These are phyloP conservation scores for Minunthozetes semirufus DNA, from an alignment of 2,888 invertebrate species.

Conservation along the genomic window DNA sequence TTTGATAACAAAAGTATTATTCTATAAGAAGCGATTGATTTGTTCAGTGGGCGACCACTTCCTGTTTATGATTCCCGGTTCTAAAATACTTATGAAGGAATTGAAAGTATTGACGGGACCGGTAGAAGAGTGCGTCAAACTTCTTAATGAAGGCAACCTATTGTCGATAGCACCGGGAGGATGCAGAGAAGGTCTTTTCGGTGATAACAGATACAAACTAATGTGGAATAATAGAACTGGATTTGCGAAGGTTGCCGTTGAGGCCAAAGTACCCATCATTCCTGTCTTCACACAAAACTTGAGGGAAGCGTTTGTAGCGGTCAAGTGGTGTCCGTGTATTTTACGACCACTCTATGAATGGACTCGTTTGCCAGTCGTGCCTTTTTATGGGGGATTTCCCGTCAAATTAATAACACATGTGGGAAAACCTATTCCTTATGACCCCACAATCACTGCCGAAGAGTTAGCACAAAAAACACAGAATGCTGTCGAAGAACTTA, in stretches of 20 bases:
- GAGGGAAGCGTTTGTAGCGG: constrained; percentile 83
- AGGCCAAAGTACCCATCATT: constrained; percentile 92
- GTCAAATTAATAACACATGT: constrained; percentile 85
- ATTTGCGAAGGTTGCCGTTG: constrained; percentile 91
- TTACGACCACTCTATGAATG: constrained; percentile 74
- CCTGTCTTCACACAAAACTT: constrained; percentile 95
- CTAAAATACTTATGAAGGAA: constrained; percentile 64
- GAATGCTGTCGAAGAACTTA: constrained; percentile 65
- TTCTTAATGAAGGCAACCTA: constrained; percentile 74
- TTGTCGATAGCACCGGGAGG: constrained; percentile 85
- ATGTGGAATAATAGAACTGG: constrained; percentile 90
- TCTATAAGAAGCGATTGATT: constrained; percentile 66
- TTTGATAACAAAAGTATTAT: constrained; percentile 69
- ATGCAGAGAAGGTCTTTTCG: constrained; percentile 67
- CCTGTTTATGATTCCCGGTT: constrained; percentile 82
- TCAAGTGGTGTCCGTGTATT: constrained; percentile 54
- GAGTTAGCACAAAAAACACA: constrained; percentile 71
- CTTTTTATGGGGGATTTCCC: constrained; percentile 95
- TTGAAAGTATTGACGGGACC: constrained; percentile 88
- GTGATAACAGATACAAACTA: constrained; percentile 77
- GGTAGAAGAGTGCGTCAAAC: constrained; percentile 73
- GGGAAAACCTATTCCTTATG: constrained; percentile 72
- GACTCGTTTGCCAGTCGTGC: constrained; percentile 79
- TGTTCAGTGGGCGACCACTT: constrained; percentile 91
- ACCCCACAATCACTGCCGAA: constrained; percentile 66